A percentile compares a stretch with the other conserved stretches of the same genome.
These are phyloP conservation scores for Butastur rufipennis DNA, from an alignment of 2,113 vertebrate species.

Conservation along the genomic window DNA sequence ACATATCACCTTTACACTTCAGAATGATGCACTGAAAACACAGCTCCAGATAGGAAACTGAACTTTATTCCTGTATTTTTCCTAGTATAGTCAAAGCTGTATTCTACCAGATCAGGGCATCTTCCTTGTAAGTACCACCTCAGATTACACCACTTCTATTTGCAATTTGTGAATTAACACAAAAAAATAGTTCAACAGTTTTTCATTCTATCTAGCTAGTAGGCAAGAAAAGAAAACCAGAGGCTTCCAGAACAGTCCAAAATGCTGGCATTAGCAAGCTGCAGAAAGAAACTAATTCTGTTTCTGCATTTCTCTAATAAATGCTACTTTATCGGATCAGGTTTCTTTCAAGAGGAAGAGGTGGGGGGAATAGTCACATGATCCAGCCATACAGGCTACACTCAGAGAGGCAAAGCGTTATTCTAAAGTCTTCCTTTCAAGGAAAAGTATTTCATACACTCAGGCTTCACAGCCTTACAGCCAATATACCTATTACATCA, in stretches of 20 bases:
- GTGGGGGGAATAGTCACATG: not conserved
- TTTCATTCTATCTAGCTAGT: not conserved
- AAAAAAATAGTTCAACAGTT: not conserved
- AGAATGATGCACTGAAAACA: not conserved
- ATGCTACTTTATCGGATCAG: not conserved
- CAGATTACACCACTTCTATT: not conserved
- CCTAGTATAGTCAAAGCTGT: not conserved
- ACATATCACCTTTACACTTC: not conserved
- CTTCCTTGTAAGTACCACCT: not conserved
- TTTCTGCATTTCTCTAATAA: not conserved
- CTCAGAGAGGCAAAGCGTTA: not conserved
- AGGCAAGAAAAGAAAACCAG: not conserved
- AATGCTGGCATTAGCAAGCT: not conserved
- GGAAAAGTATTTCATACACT: constrained; percentile 44
- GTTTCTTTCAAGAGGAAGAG: not conserved
- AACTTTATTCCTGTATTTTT: not conserved
- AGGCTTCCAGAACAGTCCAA: not conserved
- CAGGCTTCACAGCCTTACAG: not conserved
- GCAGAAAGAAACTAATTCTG: not conserved
- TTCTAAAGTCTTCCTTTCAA: constrained; percentile 24
- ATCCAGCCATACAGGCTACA: not conserved
- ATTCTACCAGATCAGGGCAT: not conserved
- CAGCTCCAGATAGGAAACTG: not conserved
- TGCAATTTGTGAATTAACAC: not conserved
- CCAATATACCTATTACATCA: not conserved